A percentile compares a stretch with the other conserved stretches of the same genome.
These are phyloP conservation scores for Montipora capitata DNA, from an alignment of 92 coral and sea anemone genomes.

Conservation along the genomic window DNA sequence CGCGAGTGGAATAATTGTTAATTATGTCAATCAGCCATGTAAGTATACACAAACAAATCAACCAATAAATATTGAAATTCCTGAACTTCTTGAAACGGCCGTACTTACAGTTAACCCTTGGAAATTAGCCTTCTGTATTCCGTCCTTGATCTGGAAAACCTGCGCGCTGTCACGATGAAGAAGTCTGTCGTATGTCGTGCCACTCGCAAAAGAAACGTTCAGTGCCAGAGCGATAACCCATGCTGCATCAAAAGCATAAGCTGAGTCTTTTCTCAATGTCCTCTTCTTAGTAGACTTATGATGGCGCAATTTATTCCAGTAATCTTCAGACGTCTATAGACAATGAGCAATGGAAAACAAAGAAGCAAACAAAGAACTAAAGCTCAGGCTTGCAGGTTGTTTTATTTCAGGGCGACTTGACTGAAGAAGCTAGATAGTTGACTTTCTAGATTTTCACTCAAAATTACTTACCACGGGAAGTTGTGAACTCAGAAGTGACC, in stretches of 20 bases:
- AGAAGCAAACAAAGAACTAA: too few relatives aligned
- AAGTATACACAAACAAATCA: background rate
- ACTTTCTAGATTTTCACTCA: too few relatives aligned
- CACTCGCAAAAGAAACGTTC: slow-evolving; percentile 49
- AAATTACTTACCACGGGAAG: too few relatives aligned
- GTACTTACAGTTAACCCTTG: slow-evolving; percentile 92
- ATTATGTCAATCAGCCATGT: too few relatives aligned
- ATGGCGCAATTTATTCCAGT: slow-evolving; percentile 47
- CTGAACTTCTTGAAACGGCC: background rate
- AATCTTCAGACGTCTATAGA: slow-evolving; percentile 75
- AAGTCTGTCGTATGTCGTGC: slow-evolving; percentile 27
- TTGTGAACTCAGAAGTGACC: too few relatives aligned
- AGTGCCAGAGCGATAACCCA: slow-evolving; percentile 88
- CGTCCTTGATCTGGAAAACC: slow-evolving; percentile 8
- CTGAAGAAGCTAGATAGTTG: too few relatives aligned
- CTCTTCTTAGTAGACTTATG: slow-evolving; percentile 11
- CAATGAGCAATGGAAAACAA: too few relatives aligned
- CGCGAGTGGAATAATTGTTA: too few relatives aligned
- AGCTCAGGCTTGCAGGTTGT: too few relatives aligned
- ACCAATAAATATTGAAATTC: background rate
- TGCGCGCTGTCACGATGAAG: slow-evolving; percentile 2
- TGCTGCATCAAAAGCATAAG: slow-evolving; percentile 91
- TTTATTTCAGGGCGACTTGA: too few relatives aligned
- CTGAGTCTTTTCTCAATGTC: slow-evolving; percentile 38
- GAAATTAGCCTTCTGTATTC: slow-evolving; percentile 57